Evolutionary conservation across 2,797 vertebrate species (phyloP).

Genomic region (Pseudochirops cupreus): DNA sequence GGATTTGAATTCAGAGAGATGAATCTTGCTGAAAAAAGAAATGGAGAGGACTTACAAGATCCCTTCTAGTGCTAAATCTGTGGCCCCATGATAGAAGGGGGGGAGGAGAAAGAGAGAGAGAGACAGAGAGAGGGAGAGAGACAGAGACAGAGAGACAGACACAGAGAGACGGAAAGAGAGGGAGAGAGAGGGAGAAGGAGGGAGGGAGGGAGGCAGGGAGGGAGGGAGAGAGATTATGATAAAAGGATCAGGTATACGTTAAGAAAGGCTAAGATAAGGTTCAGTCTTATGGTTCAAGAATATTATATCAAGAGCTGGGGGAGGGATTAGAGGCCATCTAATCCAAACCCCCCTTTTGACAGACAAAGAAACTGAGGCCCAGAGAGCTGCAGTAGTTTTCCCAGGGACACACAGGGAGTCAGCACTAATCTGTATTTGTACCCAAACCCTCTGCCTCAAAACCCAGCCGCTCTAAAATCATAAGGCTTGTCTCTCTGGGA

Average conservation of each 20-base stretch:
- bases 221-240: no score
- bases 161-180: no score
- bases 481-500: not conserved
- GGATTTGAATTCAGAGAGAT: not conserved
- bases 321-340: not conserved
- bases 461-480: not conserved
- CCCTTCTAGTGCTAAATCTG: not conserved
- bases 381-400: not conserved
- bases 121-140: no score
- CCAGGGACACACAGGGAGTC: not conserved
- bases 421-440: not conserved
- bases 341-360: not conserved
- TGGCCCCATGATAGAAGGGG: not conserved
- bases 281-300: no score
- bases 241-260: no score
- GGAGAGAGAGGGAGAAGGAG: no score
- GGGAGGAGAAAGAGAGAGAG: no score
- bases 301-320: not conserved
- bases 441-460: not conserved
- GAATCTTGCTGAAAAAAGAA: not conserved
- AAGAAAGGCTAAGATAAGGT: no score
- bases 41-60: not conserved
- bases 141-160: no score
- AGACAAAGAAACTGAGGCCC: not conserved
- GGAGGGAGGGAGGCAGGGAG: no score